Conservation (phyloP, 2,113 vertebrate species). For the Saccopteryx leptura region DNA sequence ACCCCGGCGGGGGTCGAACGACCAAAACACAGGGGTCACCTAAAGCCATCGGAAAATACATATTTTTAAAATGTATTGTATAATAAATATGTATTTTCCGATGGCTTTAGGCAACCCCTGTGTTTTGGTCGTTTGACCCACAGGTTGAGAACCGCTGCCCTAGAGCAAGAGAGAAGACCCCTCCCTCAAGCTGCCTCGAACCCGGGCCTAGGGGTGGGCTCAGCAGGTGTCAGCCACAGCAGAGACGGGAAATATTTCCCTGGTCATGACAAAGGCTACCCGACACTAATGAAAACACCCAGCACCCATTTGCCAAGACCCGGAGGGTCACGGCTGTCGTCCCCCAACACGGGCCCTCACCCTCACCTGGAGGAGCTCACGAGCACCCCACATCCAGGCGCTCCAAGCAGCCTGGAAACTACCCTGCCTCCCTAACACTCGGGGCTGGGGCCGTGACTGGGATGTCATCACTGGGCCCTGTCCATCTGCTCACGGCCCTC, state of each 20-base stretch:
- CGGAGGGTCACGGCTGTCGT: neutral
- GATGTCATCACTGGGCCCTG: neutral
- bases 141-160: too few relatives aligned
- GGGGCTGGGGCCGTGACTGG: neutral
- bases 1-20: too few relatives aligned
- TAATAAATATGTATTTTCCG: too few relatives aligned
- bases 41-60: too few relatives aligned
- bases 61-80: too few relatives aligned
- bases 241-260: neutral
- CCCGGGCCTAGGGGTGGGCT: too few relatives aligned
- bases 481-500: neutral
- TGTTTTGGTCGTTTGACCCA: too few relatives aligned
- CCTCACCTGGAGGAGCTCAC: neutral
- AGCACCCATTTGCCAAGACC: neutral
- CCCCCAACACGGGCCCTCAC: rapidly evolving
- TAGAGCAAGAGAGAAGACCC: neutral
- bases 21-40: too few relatives aligned
- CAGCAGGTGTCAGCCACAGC: rapidly evolving
- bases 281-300: neutral
- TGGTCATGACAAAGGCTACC: neutral
- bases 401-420: neutral
- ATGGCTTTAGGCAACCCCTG: too few relatives aligned
- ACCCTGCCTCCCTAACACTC: neutral
- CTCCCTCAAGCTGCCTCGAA: neutral
- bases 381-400: neutral